Conservation (phyloP, 2,113 vertebrate species). For the Pogona vitticeps region DNA sequence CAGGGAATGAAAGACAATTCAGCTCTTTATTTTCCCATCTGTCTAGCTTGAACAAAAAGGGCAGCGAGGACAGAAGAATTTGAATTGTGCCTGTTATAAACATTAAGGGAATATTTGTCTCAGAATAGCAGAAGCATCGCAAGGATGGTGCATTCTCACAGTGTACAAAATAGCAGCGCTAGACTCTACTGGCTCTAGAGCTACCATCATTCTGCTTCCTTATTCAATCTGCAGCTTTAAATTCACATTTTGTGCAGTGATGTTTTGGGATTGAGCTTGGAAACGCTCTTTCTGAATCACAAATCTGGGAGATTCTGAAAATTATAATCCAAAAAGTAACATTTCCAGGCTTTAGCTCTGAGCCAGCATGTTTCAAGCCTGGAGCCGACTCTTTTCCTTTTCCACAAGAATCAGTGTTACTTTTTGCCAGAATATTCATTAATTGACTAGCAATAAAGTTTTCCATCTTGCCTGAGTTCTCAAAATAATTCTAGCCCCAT, state of each 20-base stretch:
- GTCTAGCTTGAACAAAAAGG: slow-evolving; percentile 36
- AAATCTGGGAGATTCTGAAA: not conserved
- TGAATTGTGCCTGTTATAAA: slow-evolving; percentile 11
- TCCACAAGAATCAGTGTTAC: not conserved
- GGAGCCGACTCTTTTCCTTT: not conserved
- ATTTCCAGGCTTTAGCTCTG: not conserved
- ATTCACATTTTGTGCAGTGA: not conserved
- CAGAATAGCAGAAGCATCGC: slow-evolving; percentile 35
- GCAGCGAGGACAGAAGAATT: not conserved
- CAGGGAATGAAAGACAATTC: slow-evolving; percentile 11
- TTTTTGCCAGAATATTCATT: not conserved
- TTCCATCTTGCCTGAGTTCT: not conserved
- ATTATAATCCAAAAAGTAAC: not conserved
- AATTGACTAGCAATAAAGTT: not conserved
- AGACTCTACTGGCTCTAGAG: no score
- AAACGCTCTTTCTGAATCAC: no score
- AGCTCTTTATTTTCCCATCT: slow-evolving; percentile 36
- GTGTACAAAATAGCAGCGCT: not conserved
- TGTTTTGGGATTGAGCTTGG: no score
- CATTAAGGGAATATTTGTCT: slow-evolving; percentile 16
- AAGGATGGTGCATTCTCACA: slow-evolving; percentile 29
- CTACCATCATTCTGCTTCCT: not conserved
- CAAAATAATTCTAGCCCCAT: not conserved
- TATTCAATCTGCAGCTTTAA: not conserved
- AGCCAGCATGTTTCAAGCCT: not conserved